phyloP scores from a whole-genome alignment of 2,888 invertebrate genomes.

The Sarcophaga variegata region DNA sequence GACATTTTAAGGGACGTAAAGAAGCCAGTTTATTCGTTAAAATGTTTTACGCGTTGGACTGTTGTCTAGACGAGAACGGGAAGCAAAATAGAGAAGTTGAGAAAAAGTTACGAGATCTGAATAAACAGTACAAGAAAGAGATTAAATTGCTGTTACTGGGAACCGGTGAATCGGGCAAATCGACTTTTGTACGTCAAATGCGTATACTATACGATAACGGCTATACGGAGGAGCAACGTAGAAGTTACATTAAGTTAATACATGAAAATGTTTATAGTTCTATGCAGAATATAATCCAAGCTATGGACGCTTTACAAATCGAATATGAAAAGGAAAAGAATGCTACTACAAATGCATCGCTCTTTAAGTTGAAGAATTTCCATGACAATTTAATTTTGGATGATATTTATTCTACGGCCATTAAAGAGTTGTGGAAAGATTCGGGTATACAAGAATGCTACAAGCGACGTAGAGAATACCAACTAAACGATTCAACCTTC shows the following conservation, averaged over 20 bases:
- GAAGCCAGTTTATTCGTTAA: not conserved
- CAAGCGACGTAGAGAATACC: constrained; percentile 97
- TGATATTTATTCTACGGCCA: constrained; percentile 85
- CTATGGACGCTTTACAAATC: constrained; percentile 56
- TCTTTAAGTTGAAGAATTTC: constrained; percentile 23
- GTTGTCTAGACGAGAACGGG: constrained; percentile 14
- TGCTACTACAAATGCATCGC: not conserved
- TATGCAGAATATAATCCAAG: constrained; percentile 51
- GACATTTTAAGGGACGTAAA: not conserved
- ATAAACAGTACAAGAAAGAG: constrained; percentile 46
- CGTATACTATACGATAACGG: constrained; percentile 57
- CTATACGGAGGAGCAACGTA: constrained; percentile 39
- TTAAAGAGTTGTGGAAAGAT: constrained; percentile 96
- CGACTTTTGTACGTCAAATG: constrained; percentile 66
- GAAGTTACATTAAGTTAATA: constrained; percentile 40
- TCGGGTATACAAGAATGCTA: constrained; percentile 98
- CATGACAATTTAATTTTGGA: constrained; percentile 1
- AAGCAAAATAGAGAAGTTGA: constrained; percentile 28
- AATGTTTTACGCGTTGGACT: not conserved
- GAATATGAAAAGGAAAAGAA: constrained; percentile 48
- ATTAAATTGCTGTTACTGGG: constrained; percentile 59
- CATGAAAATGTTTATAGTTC: constrained; percentile 55
- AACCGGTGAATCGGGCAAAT: constrained; percentile 62
- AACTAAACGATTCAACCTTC: constrained; percentile 99
- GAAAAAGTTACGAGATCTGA: constrained; percentile 28